Percentiles rank a stretch among this genome's conserved stretches.
Conservation (phyloP, 2,797 vertebrate genomes). For the Enteromius radiatus region DNA sequence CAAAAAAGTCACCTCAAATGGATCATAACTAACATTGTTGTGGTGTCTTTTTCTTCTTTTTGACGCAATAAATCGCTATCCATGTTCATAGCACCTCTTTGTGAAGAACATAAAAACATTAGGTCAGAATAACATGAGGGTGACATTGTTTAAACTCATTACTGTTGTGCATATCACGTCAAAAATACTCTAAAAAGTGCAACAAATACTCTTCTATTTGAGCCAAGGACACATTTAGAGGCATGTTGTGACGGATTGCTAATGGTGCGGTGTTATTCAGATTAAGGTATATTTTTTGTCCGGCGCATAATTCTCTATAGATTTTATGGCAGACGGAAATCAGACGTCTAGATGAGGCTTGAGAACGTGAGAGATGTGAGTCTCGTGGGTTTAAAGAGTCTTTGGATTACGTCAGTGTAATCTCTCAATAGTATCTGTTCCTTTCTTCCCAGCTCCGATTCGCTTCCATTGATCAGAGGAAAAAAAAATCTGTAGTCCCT, state of each 20-base stretch:
- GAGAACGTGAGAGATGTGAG: conserved; percentile 26
- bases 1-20: neutral
- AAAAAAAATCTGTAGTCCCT: conserved; percentile 75
- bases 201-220: neutral
- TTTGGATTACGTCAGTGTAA: conserved; percentile 77
- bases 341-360: conserved; percentile 19
- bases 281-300: neutral
- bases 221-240: neutral
- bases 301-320: neutral
- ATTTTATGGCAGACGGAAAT: neutral
- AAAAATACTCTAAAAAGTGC: neutral
- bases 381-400: conserved; percentile 60
- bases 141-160: neutral
- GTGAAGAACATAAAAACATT: neutral
- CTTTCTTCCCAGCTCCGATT: conserved; percentile 77
- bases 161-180: neutral
- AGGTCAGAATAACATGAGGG: neutral
- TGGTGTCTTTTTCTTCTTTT: neutral
- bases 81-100: neutral
- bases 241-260: neutral
- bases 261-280: neutral
- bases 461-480: conserved; percentile 82
- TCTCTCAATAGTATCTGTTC: conserved; percentile 81
- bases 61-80: neutral
- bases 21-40: neutral